Evolutionary conservation across 37 sponge, comb jelly and placozoan genomes (phyloP), one percentile per base, ranked within the genome.

Genomic region (Halisarca cf. caerulea): DNA sequence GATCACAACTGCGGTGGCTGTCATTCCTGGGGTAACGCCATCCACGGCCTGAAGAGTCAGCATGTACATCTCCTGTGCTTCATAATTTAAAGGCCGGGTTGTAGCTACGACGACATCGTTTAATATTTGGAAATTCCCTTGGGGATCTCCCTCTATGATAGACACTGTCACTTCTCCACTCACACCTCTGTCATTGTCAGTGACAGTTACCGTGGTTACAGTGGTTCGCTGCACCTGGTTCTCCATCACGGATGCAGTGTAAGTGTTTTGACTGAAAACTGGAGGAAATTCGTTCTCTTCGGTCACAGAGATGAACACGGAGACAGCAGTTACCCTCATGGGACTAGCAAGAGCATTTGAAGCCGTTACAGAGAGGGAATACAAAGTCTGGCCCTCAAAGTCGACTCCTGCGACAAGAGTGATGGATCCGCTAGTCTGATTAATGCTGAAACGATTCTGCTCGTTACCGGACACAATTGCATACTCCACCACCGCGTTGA

Each of bases 281-380:
- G 95, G 95, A 72, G 69, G 9, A 54, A 41, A 58, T 33, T 91
- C 95, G 41, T 94, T 94, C 34, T 64, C 60, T 0, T 88, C 86
- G 38, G 61, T 6, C 5, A 92, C 66, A 23, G 34, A 20, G 1
- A 92, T 57, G 0, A 9, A 34, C 27, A 92, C 82, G 9, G 40
- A 36, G 2, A 36, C 24, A 24, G 58, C 11, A 11, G 59, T 28
- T 25, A 58, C 15, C 28, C 41, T 44, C 20, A 27, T 58, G 15
- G 80, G 80, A 28, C 20, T 54, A 24, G 59, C 59, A 2, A 55
- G 35, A 3, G 40, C 11, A 44, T 74, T 74, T 42, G 43, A 41
- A 41, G 85, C 85, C 0, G 47, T 20, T 2, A 84, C 54, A 0
- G 51, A 34, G 47, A 84, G 70, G 3, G 59, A 27, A 27, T 84